Evolutionary conservation across 2,113 vertebrate genomes (phyloP), one percentile per base, ranked within the genome.

Genomic region (Herpailurus yagouaroundi): DNA sequence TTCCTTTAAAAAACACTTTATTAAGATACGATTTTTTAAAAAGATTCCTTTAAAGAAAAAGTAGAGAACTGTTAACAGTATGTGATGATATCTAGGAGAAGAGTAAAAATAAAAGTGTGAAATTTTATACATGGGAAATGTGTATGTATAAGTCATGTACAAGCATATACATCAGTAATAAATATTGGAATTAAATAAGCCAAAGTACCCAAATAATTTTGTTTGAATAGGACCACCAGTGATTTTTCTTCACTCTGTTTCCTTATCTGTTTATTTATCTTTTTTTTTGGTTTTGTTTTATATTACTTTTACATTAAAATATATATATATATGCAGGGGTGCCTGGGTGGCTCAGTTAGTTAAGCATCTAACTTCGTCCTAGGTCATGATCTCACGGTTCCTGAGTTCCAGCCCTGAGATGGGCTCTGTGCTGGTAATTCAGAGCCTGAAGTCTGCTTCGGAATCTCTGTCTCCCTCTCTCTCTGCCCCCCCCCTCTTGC

Each of bases 271-370:
- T 45, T 45, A 45, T 45, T 9, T 45, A 45, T 45, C 7, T 9
- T 45, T 92, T 25, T 80, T 86, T 60, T 33, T 15, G 9, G 76
- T 23, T 41, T 87, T 87, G 7, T 66, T 64, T 97, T 36, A 77
- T 88, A 90, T 95, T 84, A 76, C 71, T 92, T 95, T 91, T 94
- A 36, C 88, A 97, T 91, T 94, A 23, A 57, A 60, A 60, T 9
- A 25, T 36, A 60, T 60, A 60, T 60, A 45, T 8, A 45, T 60
- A 57, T 60, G 2, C 57, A 60, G 57, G 57, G 18, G 21, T 7
- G 57, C 57, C 8, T 19, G 21, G 8, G 8, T 60, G 57, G 21
- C 21, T 60, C 21, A 25, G 21, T 60, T 7, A 2, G 57, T 60
- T 60, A 60, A 9, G 57, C 21, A 23, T 23, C 21, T 23, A 21